Evolutionary conservation across 1,140 invertebrate genomes (phyloP), one percentile per base, ranked within the genome.

Genomic region (Halotydeus destructor): DNA sequence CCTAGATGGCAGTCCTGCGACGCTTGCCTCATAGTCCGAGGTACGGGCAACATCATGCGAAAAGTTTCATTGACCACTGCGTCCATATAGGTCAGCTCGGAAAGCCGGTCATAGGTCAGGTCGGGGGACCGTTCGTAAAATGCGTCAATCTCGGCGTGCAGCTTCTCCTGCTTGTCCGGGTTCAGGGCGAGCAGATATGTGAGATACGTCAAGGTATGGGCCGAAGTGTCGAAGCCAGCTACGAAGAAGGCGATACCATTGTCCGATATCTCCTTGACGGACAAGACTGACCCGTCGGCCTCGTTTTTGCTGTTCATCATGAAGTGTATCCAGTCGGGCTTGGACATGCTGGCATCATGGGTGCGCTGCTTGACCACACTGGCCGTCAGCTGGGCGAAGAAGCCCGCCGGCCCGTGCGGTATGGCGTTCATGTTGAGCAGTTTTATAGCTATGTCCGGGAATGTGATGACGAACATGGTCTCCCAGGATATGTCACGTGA

Each of bases 241-340:
- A 69, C 57, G 38, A 78, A 75, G 50, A 79, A 78, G 4, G 72
- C 61, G 28, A 72, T 68, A 1, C 64, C 62, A 55, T 74, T 68
- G 0, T 69, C 70, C 0, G 70, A 16, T 11, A 49, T 33, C 22
- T 49, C 48, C 11, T 50, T 22, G n/a, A 33, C 16, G 3, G 22
- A n/a, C n/a, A n/a, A n/a, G n/a, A n/a, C n/a, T n/a, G n/a, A n/a
- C n/a, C n/a, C n/a, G n/a, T n/a, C n/a, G n/a, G n/a, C n/a, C n/a
- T n/a, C n/a, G n/a, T n/a, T n/a, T n/a, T n/a, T n/a, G n/a, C n/a
- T n/a, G n/a, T n/a, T n/a, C n/a, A n/a, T n/a, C n/a, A n/a, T n/a
- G n/a, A n/a, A n/a, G n/a, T n/a, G n/a, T n/a, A n/a, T n/a, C n/a
- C n/a, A n/a, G n/a, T n/a, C n/a, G n/a, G n/a, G n/a, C n/a, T n/a